Evolutionary conservation across 2,113 vertebrate genomes (phyloP).

Genomic region (Caranx melampygus): DNA sequence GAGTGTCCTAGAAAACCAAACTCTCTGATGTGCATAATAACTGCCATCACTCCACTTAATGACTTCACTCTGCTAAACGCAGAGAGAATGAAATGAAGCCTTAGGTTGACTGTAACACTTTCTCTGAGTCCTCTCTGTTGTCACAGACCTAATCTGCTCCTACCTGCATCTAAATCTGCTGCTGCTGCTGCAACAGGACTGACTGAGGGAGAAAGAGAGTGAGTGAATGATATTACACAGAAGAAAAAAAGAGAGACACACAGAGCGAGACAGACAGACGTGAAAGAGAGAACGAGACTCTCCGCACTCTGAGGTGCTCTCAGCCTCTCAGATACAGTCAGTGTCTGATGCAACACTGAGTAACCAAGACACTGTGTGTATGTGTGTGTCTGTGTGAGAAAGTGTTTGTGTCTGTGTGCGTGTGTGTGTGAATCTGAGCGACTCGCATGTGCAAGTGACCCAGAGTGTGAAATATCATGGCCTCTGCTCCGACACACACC

Average conservation of each 20-base stretch:
- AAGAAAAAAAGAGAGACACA: constrained; percentile 5
- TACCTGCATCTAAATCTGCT: background rate
- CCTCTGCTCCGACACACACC: constrained; percentile 23
- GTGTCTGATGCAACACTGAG: constrained; percentile 75
- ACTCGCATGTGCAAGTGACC: constrained; percentile 53
- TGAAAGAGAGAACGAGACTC: constrained; percentile 18
- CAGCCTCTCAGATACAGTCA: constrained; percentile 50
- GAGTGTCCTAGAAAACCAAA: too few species aligned
- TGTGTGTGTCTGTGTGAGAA: constrained; percentile 35
- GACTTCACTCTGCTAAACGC: too few species aligned
- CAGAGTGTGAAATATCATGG: constrained; percentile 56
- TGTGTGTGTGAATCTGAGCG: constrained; percentile 20
- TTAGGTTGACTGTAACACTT: too few species aligned
- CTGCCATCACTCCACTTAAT: too few species aligned
- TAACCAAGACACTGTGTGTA: constrained; percentile 44
- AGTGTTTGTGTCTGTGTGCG: constrained; percentile 31
- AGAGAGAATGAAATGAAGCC: too few species aligned
- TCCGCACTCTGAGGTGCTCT: constrained; percentile 25
- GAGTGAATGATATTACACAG: background rate
- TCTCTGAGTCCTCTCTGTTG: too few species aligned
- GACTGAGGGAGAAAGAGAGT: background rate
- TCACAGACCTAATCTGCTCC: background rate
- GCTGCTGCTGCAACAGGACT: background rate
- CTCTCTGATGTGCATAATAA: too few species aligned
- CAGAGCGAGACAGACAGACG: constrained; percentile 1